These are phyloP conservation scores for Charanyca ferruginea DNA, from an alignment of 2,888 invertebrate species.

Conservation along the genomic window DNA sequence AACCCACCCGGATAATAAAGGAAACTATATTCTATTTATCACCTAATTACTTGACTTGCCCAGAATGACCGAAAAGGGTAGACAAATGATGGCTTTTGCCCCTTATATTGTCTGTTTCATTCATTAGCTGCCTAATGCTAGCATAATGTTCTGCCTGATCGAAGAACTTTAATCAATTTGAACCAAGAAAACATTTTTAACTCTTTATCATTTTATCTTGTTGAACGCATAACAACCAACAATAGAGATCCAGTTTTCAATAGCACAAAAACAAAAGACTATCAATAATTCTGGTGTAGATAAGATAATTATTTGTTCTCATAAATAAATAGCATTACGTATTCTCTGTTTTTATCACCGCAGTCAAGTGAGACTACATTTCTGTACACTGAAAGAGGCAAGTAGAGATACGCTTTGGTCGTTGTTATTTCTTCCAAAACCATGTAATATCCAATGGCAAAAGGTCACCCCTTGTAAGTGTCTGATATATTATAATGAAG, in stretches of 20 bases:
- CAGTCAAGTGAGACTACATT: not conserved
- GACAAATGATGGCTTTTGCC: constrained; percentile 17
- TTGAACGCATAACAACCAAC: not conserved
- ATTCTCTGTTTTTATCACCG: too few species aligned
- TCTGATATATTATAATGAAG: not conserved
- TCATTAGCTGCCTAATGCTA: constrained; percentile 12
- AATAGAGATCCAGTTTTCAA: not conserved
- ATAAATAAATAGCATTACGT: too few species aligned
- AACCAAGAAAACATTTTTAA: not conserved
- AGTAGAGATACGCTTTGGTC: not conserved
- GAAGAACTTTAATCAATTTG: not conserved
- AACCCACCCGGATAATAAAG: not conserved
- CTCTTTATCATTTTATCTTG: not conserved
- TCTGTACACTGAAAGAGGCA: not conserved
- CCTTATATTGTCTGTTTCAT: constrained; percentile 26
- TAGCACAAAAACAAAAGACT: not conserved
- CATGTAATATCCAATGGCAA: not conserved
- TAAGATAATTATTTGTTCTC: not conserved
- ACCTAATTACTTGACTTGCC: constrained; percentile 19
- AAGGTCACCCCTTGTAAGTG: not conserved
- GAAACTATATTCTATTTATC: constrained; percentile 16
- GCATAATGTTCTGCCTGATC: not conserved
- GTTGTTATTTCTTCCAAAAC: not conserved
- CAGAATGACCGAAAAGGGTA: constrained; percentile 15
- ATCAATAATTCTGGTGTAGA: not conserved